Percentiles rank a stretch among this genome's conserved stretches.
phyloP scores from a whole-genome alignment of 2,797 vertebrate species.

The Cossypha niveicapilla region DNA sequence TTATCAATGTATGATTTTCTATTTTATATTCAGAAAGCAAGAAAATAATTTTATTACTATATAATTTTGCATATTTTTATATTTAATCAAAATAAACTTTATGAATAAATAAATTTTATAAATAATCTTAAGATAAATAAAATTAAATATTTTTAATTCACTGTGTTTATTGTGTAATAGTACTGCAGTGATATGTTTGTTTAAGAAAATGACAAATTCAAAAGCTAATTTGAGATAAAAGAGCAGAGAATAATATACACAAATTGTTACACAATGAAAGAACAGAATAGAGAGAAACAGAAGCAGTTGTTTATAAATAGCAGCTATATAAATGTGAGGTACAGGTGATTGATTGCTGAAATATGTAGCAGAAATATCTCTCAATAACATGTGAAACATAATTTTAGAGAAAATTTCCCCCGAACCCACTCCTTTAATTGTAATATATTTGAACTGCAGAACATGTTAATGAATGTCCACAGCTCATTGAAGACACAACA shows the following conservation, averaged over 20 bases:
- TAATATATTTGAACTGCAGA: not conserved
- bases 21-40: not conserved
- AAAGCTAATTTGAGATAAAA: not conserved
- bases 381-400: not conserved
- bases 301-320: not conserved
- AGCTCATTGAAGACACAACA: not conserved
- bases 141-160: not conserved
- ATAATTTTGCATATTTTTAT: not conserved
- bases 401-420: not conserved
- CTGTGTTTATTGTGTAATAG: not conserved
- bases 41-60: accelerated
- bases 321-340: conserved; percentile 14
- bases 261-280: conserved; percentile 9
- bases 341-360: not conserved
- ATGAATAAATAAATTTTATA: not conserved
- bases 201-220: not conserved
- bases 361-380: not conserved
- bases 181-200: not conserved
- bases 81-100: not conserved
- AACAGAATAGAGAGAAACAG: not conserved
- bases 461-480: conserved; percentile 37
- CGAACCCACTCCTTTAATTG: conserved; percentile 32
- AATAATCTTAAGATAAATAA: too few species aligned
- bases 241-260: not conserved
- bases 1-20: not conserved